Evolutionary conservation across 2,888 invertebrate species (phyloP), one percentile per base, ranked within the genome.

Genomic region (Diloba caeruleocephala): DNA sequence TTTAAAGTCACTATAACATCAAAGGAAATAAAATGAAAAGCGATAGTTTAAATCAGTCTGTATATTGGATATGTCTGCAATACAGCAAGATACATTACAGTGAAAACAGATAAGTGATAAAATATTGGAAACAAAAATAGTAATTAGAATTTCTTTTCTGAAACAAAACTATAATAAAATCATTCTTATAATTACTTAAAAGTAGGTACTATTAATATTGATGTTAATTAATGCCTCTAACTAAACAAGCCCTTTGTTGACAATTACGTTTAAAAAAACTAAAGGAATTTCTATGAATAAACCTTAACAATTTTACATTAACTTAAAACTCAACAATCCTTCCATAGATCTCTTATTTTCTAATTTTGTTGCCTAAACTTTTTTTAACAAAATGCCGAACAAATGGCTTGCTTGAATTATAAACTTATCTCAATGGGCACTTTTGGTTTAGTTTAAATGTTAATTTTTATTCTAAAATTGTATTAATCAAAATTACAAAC

Each of bases 31-130:
- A 73, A 86, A 82, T 81, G 73, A 88, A 87, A 84, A 60, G 39
- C 68, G 2, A 46, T 56, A 39, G 61, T 69, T 92, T 91, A 91
- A 93, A 93, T 94, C 94, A 94, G 94, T 94, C 94, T 94, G 94
- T 94, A 93, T 94, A 92, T 91, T 93, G 93, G 94, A 94, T 94
- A 94, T 94, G 94, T 94, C 90, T 94, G 94, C 91, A 94, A 93
- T 93, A 94, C 92, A 93, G 93, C 93, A 90, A 93, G 90, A 93
- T 92, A 92, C 88, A 92, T 88, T 92, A 92, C 89, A 92, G 89
- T 92, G 92, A 92, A 91, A 92, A 92, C 92, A 92, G 91, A 88
- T 90, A 90, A 89, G 88, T 90, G 89, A 92, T 92, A 92, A 92
- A 92, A 92, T 92, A 92, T 91, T 86, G 89, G 92, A 92, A 92